A percentile compares a stretch with the other conserved stretches of the same genome.
Evolutionary conservation across 2,888 invertebrate genomes (phyloP).

Genomic region (Perithous albicinctus): DNA sequence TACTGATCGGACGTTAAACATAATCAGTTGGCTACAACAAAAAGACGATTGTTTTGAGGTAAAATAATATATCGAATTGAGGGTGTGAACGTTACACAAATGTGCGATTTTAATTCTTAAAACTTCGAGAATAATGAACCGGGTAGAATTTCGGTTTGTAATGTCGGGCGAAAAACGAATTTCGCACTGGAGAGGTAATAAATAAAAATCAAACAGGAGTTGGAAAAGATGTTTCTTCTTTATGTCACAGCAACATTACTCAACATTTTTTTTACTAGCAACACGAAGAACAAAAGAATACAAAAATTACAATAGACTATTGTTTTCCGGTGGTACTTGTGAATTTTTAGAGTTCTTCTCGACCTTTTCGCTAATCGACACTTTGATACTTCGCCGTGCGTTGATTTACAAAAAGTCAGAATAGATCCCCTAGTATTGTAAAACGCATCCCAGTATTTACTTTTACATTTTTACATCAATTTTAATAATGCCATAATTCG

Average conservation of each 20-base stretch:
- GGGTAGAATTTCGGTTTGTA: neutral
- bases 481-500: neutral
- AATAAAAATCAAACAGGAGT: neutral
- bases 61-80: too few relatives aligned
- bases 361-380: neutral
- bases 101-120: too few relatives aligned
- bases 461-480: neutral
- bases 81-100: too few relatives aligned
- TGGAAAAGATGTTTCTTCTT: conserved; percentile 14
- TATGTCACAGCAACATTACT: conserved; percentile 12
- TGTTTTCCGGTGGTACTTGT: neutral
- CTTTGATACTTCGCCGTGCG: neutral
- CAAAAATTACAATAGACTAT: neutral
- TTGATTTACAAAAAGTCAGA: neutral
- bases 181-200: neutral
- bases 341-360: neutral
- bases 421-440: neutral
- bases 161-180: neutral
- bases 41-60: too few relatives aligned
- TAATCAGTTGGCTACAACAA: too few relatives aligned
- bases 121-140: too few relatives aligned
- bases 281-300: conserved; percentile 17
- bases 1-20: too few relatives aligned
- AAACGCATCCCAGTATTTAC: neutral
- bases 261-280: conserved; percentile 5